Evolutionary conservation across 1,140 invertebrate genomes (phyloP).

Genomic region (Achroia grisella): DNA sequence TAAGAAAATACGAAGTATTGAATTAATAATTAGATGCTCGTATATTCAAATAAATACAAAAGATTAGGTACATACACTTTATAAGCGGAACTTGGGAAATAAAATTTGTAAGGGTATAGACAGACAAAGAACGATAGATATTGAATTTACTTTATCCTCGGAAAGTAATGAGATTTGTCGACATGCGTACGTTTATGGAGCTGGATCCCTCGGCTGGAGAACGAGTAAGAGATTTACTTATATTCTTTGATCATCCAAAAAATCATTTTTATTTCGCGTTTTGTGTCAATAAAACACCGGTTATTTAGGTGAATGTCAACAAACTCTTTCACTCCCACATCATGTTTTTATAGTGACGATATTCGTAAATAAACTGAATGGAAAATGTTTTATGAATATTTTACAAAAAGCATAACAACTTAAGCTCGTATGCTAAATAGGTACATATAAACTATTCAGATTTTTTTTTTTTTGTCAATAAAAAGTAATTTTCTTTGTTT

Average conservation of each 20-base stretch:
- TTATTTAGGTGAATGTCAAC: constrained; percentile 8
- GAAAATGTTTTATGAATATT: no score
- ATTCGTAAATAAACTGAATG: no score
- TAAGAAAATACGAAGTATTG: neutral
- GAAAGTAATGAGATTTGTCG: constrained; percentile 41
- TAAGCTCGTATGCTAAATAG: no score
- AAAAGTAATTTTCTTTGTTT: no score
- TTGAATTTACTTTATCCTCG: constrained; percentile 37
- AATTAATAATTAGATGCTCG: constrained; percentile 3
- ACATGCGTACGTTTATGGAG: constrained; percentile 33
- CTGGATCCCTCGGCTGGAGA: constrained; percentile 19
- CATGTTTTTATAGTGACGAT: constrained; percentile 1
- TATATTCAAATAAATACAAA: neutral
- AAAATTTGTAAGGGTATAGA: constrained; percentile 24
- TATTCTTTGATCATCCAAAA: constrained; percentile 28
- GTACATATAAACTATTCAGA: no score
- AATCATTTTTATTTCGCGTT: constrained; percentile 13
- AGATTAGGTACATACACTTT: constrained; percentile 9
- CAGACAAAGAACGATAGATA: constrained; percentile 28
- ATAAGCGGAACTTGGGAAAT: constrained; percentile 18
- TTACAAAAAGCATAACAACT: no score
- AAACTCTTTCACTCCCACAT: constrained; percentile 7
- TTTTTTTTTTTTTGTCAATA: no score
- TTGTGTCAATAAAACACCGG: constrained; percentile 3
- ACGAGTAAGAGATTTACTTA: constrained; percentile 31